Conservation (phyloP, 2,113 vertebrate genomes). For the Tachycineta bicolor region DNA sequence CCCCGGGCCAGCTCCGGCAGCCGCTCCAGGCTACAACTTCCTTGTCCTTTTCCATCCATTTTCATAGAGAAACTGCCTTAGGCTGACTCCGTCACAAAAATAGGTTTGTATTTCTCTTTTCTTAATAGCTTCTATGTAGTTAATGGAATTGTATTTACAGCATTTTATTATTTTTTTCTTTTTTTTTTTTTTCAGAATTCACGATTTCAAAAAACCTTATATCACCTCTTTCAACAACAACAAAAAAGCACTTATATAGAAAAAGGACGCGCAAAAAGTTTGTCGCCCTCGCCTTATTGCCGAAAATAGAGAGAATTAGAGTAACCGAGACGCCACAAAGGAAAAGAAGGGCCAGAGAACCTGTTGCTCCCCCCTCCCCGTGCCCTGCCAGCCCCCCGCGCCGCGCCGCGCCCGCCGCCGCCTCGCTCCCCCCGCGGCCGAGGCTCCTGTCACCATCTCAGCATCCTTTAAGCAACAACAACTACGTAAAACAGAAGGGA, state of each 20-base stretch:
- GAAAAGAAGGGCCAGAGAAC: conserved; percentile 84
- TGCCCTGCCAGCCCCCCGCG: conserved; percentile 67
- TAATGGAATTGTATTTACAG: conserved; percentile 99
- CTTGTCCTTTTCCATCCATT: conserved; percentile 54
- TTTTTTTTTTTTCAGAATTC: conserved; percentile 84
- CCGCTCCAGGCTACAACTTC: conserved; percentile 53
- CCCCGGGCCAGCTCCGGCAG: conserved; percentile 74
- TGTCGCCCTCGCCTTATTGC: conserved; percentile 99
- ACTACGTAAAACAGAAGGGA: conserved; percentile 55
- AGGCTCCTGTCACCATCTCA: conserved; percentile 81
- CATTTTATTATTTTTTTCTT: conserved; percentile 76
- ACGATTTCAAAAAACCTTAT: conserved; percentile 90
- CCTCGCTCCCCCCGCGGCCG: conserved; percentile 70
- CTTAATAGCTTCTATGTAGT: conserved; percentile 94
- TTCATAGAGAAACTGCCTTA: conserved; percentile 82
- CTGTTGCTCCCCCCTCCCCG: conserved; percentile 82
- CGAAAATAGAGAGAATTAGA: conserved; percentile 96
- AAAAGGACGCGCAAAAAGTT: conserved; percentile 92
- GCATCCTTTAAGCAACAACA: conserved; percentile 80
- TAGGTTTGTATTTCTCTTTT: conserved; percentile 88
- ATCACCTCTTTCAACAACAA: conserved; percentile 85
- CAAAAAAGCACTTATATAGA: conserved; percentile 98
- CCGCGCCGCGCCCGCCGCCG: neutral
- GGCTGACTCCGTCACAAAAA: conserved; percentile 95
- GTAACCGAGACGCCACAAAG: conserved; percentile 87